Percentiles rank a stretch among this genome's conserved stretches.
These are phyloP conservation scores for Lissocephala sabroskyi DNA, from an alignment of 2,888 invertebrate species.

Conservation along the genomic window DNA sequence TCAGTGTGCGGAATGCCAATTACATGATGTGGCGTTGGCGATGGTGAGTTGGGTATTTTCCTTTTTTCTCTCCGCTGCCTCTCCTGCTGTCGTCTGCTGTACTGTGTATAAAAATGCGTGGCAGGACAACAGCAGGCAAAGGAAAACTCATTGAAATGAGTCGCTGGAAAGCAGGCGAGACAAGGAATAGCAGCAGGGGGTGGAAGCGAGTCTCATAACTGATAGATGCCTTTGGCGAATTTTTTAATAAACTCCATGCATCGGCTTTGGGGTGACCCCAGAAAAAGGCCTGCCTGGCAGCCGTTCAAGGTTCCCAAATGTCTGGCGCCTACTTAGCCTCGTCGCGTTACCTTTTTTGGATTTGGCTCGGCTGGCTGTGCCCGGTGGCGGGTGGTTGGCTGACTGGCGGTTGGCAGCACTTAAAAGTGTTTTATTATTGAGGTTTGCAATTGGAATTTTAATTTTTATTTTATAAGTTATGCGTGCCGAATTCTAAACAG, in stretches of 20 bases:
- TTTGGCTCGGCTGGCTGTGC: conserved; percentile 7
- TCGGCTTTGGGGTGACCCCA: not conserved
- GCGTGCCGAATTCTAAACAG: conserved; percentile 53
- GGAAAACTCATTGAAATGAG: conserved; percentile 56
- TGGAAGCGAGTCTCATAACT: conserved; percentile 52
- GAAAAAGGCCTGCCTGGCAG: conserved; percentile 15
- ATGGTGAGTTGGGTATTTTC: too few relatives aligned
- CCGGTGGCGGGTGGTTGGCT: too few relatives aligned
- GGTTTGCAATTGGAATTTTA: conserved; percentile 60
- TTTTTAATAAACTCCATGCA: conserved; percentile 53
- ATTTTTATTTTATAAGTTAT: conserved; percentile 62
- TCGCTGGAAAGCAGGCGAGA: conserved; percentile 37
- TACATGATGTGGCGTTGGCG: conserved; percentile 45
- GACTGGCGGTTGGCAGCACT: conserved; percentile 40
- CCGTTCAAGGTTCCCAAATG: conserved; percentile 6
- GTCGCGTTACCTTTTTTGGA: not conserved
- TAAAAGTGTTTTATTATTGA: conserved; percentile 57
- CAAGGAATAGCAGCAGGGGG: too few relatives aligned
- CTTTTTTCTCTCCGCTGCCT: too few relatives aligned
- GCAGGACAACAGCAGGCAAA: conserved; percentile 7
- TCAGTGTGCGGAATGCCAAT: conserved; percentile 63
- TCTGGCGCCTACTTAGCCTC: conserved; percentile 16
- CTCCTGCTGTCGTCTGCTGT: too few relatives aligned
- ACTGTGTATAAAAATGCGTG: conserved; percentile 8
- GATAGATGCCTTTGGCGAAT: conserved; percentile 57